A percentile compares a stretch with the other conserved stretches of the same genome.
Evolutionary conservation across 2,797 vertebrate species (phyloP).

Genomic region (Benthosema pterotum): DNA sequence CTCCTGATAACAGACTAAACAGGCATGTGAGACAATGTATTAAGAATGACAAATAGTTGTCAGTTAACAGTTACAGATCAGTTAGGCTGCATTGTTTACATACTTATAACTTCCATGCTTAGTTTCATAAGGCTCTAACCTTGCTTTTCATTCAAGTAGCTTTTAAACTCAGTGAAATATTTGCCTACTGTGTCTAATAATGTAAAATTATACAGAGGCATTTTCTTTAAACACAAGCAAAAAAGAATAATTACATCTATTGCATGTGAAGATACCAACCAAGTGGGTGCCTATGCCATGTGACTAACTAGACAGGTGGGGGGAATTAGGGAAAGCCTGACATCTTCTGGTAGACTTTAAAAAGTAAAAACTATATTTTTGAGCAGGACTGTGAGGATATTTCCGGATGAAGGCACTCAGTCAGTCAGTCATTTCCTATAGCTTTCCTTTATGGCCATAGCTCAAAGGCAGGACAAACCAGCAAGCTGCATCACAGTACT

Average conservation of each 20-base stretch:
- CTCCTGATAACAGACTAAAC: conserved; percentile 38
- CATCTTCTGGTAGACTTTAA: conserved; percentile 31
- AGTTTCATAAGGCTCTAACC: no score
- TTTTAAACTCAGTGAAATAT: no score
- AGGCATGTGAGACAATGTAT: neutral
- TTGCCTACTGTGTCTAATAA: no score
- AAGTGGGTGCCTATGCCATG: no score
- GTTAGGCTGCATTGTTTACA: neutral
- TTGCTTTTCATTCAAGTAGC: no score
- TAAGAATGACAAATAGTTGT: neutral
- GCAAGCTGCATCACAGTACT: conserved; percentile 6
- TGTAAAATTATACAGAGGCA: no score
- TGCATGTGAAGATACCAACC: no score
- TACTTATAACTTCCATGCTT: neutral
- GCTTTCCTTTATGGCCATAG: conserved; percentile 27
- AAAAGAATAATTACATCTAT: no score
- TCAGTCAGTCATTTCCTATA: conserved; percentile 1
- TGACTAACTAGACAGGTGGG: neutral
- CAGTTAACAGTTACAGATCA: neutral
- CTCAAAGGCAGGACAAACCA: conserved; percentile 19
- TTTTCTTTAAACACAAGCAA: no score
- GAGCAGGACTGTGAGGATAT: neutral
- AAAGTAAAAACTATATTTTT: conserved; percentile 13
- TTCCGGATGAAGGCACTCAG: neutral
- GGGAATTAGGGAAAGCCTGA: conserved; percentile 19